These are phyloP conservation scores for Rhinoptilus africanus DNA, from an alignment of 2,113 vertebrate genomes.

Conservation along the genomic window DNA sequence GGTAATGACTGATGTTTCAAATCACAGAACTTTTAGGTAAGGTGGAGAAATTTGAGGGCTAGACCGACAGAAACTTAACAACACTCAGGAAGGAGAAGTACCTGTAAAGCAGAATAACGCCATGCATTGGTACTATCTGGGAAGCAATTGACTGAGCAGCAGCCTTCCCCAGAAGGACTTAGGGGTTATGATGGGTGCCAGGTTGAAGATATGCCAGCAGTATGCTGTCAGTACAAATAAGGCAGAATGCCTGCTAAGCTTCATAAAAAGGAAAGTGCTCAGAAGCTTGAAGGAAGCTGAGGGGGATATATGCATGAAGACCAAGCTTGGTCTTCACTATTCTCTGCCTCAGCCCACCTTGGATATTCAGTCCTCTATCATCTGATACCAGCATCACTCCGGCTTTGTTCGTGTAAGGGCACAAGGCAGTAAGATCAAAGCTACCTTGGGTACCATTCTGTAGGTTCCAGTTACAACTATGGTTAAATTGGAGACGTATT, in stretches of 20 bases:
- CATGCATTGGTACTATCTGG: background rate
- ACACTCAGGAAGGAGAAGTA: background rate
- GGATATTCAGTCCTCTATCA: background rate
- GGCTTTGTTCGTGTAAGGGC: background rate
- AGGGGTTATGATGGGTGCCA: background rate
- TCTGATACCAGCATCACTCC: background rate
- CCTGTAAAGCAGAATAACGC: background rate
- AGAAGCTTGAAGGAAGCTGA: background rate
- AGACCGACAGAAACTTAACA: background rate
- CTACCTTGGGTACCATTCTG: background rate
- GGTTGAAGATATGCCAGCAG: background rate
- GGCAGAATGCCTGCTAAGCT: background rate
- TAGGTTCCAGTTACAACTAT: constrained; percentile 28
- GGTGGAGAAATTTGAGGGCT: background rate
- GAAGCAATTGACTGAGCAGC: background rate
- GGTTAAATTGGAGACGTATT: background rate
- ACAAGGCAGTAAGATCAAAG: constrained; percentile 31
- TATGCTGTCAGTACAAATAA: background rate
- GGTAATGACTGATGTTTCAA: background rate
- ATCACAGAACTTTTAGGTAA: background rate
- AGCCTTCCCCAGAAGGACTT: background rate
- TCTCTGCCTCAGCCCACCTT: background rate
- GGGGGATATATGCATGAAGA: background rate
- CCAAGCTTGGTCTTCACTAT: background rate
- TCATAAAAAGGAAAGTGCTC: background rate